Evolutionary conservation across 2,113 vertebrate genomes (phyloP).

Genomic region (western clawed frog (Xenopus tropicalis)): DNA sequence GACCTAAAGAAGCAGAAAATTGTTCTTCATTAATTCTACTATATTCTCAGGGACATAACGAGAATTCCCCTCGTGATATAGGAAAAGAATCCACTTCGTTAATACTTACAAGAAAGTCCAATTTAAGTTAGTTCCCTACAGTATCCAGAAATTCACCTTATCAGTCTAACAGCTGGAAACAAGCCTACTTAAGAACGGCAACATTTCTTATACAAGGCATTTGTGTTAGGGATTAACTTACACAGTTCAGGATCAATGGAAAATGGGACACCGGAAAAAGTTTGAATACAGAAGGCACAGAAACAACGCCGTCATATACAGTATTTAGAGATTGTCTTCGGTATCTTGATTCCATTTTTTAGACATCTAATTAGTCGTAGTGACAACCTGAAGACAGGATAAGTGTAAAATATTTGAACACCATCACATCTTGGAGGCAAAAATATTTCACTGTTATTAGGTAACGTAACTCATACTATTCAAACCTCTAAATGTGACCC

Average conservation of each 20-base stretch:
- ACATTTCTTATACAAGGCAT: slow-evolving; percentile 25
- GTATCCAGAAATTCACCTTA: slow-evolving; percentile 35
- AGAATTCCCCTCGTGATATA: not conserved
- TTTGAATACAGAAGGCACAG: not conserved
- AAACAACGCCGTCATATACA: not conserved
- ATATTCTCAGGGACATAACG: no score
- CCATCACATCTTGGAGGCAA: no score
- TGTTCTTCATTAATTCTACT: no score
- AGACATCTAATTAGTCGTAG: no score
- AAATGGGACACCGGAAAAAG: not conserved
- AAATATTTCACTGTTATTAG: no score
- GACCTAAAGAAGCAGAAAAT: no score
- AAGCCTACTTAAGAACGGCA: slow-evolving; percentile 32
- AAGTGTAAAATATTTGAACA: no score
- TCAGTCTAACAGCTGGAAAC: slow-evolving; percentile 34
- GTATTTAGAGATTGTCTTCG: no score
- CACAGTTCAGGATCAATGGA: slow-evolving; percentile 15
- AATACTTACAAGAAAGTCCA: slow-evolving; percentile 41
- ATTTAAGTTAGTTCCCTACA: slow-evolving; percentile 28
- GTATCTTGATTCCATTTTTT: no score
- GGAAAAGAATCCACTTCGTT: slow-evolving; percentile 16
- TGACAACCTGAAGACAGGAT: no score
- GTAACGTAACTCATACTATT: no score
- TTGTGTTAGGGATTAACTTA: slow-evolving; percentile 40
- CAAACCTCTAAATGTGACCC: no score